These are phyloP conservation scores for Xyliphius kryptos DNA, from an alignment of 2,113 vertebrate species.

Conservation along the genomic window DNA sequence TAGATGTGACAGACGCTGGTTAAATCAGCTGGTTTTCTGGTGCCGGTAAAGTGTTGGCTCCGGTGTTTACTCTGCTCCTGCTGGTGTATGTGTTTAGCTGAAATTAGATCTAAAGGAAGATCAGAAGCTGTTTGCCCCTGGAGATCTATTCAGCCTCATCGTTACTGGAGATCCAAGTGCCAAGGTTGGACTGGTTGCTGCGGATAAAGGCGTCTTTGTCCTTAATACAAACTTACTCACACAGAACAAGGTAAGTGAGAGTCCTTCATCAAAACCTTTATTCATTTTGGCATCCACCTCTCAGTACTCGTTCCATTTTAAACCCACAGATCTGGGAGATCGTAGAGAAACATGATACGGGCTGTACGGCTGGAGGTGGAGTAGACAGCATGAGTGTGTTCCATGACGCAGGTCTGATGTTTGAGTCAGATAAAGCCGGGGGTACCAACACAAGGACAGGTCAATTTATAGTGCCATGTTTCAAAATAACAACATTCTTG, in stretches of 20 bases:
- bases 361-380: slow-evolving; percentile 59
- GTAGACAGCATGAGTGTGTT: slow-evolving; percentile 55
- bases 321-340: slow-evolving; percentile 55
- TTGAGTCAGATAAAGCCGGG: slow-evolving; percentile 45
- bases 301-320: neutral
- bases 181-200: slow-evolving; percentile 55
- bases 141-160: slow-evolving; percentile 26
- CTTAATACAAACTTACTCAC: slow-evolving; percentile 58
- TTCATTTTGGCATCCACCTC: neutral
- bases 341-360: slow-evolving; percentile 56
- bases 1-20: too few species aligned
- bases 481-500: neutral
- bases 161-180: slow-evolving; percentile 58
- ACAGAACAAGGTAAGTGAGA: slow-evolving; percentile 52
- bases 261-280: neutral
- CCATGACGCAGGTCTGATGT: slow-evolving; percentile 57
- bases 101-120: slow-evolving; percentile 26
- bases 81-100: slow-evolving; percentile 41
- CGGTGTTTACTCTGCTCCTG: neutral
- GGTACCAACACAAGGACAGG: slow-evolving; percentile 49
- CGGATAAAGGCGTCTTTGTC: slow-evolving; percentile 58
- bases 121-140: slow-evolving; percentile 19
- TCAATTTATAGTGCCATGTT: slow-evolving; percentile 1
- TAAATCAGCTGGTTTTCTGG: neutral
- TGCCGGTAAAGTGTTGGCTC: neutral